These are phyloP conservation scores for Cynopterus sphinx DNA, from an alignment of 2,797 vertebrate species.

Conservation along the genomic window DNA sequence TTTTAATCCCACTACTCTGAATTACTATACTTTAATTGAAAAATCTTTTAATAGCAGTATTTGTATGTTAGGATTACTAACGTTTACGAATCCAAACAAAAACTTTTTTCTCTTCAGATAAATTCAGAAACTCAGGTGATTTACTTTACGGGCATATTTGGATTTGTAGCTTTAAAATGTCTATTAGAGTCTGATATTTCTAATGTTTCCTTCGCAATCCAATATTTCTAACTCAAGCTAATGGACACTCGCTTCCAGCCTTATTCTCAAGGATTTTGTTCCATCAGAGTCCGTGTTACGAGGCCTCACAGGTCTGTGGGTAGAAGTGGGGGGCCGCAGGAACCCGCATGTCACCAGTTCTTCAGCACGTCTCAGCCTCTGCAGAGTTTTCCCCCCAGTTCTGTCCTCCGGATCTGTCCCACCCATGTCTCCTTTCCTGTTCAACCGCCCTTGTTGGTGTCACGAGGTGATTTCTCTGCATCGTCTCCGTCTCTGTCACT, in stretches of 20 bases:
- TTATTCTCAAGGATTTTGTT: neutral
- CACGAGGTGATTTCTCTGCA: neutral
- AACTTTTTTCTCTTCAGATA: neutral
- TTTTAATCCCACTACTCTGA: neutral
- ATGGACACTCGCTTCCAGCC: neutral
- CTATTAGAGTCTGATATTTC: neutral
- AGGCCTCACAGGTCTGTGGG: neutral
- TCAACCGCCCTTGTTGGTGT: neutral
- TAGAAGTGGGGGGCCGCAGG: neutral
- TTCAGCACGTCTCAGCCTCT: neutral
- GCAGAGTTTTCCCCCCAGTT: neutral
- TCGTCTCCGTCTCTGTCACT: neutral
- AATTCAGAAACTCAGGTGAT: neutral
- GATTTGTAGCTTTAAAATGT: neutral
- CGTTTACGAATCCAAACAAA: neutral
- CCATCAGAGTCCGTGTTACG: neutral
- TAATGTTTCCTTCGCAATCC: neutral
- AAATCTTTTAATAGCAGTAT: neutral
- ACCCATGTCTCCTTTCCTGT: neutral
- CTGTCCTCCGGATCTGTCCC: neutral
- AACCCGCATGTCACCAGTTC: neutral
- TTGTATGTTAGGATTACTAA: neutral
- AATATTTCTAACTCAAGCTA: neutral
- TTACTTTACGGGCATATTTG: neutral
- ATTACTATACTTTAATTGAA: neutral